Percentiles rank a stretch among this genome's conserved stretches.
Evolutionary conservation across 2,888 invertebrate genomes (phyloP).

Genomic region (Perdita meconis): DNA sequence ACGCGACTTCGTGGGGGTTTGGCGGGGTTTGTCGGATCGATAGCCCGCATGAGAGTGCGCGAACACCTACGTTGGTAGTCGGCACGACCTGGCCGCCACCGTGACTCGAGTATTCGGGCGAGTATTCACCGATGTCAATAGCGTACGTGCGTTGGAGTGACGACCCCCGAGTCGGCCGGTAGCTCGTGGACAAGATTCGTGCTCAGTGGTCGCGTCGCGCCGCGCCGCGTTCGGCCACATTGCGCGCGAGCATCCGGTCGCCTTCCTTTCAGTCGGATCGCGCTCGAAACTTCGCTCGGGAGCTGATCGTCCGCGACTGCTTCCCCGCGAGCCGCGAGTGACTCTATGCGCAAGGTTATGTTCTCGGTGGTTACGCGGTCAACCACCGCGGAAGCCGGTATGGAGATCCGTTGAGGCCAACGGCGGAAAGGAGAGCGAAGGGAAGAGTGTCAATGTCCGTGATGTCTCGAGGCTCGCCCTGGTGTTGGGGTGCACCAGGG

Average conservation of each 20-base stretch:
- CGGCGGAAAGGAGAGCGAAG: not conserved
- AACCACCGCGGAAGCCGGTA: slow-evolving; percentile 55
- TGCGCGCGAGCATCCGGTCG: slow-evolving; percentile 7
- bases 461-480: slow-evolving; percentile 69
- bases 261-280: slow-evolving; percentile 16
- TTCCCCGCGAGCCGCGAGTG: slow-evolving; percentile 51
- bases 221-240: slow-evolving; percentile 18
- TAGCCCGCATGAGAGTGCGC: slow-evolving; percentile 69
- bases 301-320: slow-evolving; percentile 16
- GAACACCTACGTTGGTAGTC: slow-evolving; percentile 63
- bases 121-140: slow-evolving; percentile 68
- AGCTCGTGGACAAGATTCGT: slow-evolving; percentile 39
- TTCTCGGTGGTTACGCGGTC: slow-evolving; percentile 49
- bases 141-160: slow-evolving; percentile 67
- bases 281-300: slow-evolving; percentile 2
- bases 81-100: slow-evolving; percentile 53
- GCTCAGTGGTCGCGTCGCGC: not conserved
- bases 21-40: slow-evolving; percentile 75
- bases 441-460: slow-evolving; percentile 70
- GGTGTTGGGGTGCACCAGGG: slow-evolving; percentile 57
- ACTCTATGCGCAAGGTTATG: slow-evolving; percentile 53
- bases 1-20: slow-evolving; percentile 64
- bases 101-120: slow-evolving; percentile 53
- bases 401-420: slow-evolving; percentile 57
- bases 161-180: slow-evolving; percentile 57